Base-by-base conservation (phyloP, 64 coral and sea anemone genomes). In the Hydrozoanthus tunicans region DNA sequence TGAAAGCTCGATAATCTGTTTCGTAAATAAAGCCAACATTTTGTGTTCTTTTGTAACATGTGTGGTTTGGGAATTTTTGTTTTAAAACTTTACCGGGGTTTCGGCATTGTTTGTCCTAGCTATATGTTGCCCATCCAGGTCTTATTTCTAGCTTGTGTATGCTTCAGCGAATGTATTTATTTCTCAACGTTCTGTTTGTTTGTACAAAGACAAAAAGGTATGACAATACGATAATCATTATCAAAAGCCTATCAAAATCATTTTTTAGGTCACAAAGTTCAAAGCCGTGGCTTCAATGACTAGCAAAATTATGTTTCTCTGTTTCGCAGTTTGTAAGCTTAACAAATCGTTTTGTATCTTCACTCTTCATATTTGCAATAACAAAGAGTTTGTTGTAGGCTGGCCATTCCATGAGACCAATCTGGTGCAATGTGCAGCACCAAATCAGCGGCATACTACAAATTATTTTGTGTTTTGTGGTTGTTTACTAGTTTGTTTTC, bases 301-400 rank as follows among this genome's bases (percentile, higher is more conserved):
- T 14, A 5, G 7, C 26, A 60, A 52, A 43, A n/a, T 60, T 66
- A 11, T 4, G 63, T 65, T 65, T 17, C 5, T 64, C 81, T 83
- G 81, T 83, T 54, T 27, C 60, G 65, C 62, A 53, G 81, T 83
- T 83, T 67, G 26, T 15, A 9, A 51, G 65, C 67, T 83, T 32
- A 54, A 25, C 13, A 20, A 17, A 5, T 65, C 14, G n/a, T 8
- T 7, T 69, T 64, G 9, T 15, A 68, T 15, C 1, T 6, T 68
- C 20, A 51, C 9, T 53, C 52, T 67, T 1, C 51, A 66, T 83
- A 68, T 66, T 68, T 27, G 14, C 3, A 53, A 65, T 0, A 14
- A 13, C 53, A 14, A 54, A 20, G 54, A 53, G 65, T 12, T 17
- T 15, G 4, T 83, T 83, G 64, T 66, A 20, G 15, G 7, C 64